Conservation (phyloP, 2,113 vertebrate genomes). For the Carassius gibelio region DNA sequence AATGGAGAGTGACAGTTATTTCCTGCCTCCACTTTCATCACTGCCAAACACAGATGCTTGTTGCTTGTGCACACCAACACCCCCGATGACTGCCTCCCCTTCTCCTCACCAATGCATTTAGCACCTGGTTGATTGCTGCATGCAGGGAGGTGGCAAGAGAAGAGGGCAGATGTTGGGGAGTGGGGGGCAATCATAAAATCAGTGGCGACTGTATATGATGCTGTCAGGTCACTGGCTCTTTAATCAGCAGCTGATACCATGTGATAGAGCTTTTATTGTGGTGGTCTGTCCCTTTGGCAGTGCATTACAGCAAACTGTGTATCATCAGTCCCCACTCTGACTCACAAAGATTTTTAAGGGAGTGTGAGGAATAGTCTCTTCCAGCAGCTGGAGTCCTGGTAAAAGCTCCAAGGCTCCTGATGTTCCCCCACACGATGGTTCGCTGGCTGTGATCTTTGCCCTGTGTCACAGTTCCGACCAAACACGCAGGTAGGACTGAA, state of each 20-base stretch:
- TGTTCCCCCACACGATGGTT: not conserved
- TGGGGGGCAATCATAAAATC: slow-evolving; percentile 33
- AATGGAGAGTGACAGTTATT: slow-evolving; percentile 55
- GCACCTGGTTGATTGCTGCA: slow-evolving; percentile 79
- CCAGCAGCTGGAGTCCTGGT: not conserved
- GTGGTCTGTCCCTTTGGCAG: slow-evolving; percentile 15
- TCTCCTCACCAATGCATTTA: slow-evolving; percentile 71
- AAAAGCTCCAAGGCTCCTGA: slow-evolving; percentile 19
- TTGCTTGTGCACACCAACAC: slow-evolving; percentile 50
- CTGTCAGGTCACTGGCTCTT: slow-evolving; percentile 25
- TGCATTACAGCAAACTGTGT: slow-evolving; percentile 39
- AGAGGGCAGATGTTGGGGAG: slow-evolving; percentile 48
- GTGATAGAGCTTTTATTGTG: slow-evolving; percentile 31
- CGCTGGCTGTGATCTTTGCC: not conserved
- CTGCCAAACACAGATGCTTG: slow-evolving; percentile 57
- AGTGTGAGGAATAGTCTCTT: slow-evolving; percentile 30
- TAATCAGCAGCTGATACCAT: slow-evolving; percentile 36
- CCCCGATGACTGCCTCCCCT: slow-evolving; percentile 2
- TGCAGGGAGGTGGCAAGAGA: slow-evolving; percentile 50
- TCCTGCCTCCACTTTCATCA: slow-evolving; percentile 53
- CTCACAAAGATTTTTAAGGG: slow-evolving; percentile 54
- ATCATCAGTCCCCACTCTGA: slow-evolving; percentile 45
- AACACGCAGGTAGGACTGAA: not conserved
- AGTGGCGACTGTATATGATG: slow-evolving; percentile 4
- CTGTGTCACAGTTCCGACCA: slow-evolving; percentile 17